Percentiles rank a stretch among this genome's conserved stretches.
These are phyloP conservation scores for Odontomyia ornata DNA, from an alignment of 2,888 invertebrate genomes.

Conservation along the genomic window DNA sequence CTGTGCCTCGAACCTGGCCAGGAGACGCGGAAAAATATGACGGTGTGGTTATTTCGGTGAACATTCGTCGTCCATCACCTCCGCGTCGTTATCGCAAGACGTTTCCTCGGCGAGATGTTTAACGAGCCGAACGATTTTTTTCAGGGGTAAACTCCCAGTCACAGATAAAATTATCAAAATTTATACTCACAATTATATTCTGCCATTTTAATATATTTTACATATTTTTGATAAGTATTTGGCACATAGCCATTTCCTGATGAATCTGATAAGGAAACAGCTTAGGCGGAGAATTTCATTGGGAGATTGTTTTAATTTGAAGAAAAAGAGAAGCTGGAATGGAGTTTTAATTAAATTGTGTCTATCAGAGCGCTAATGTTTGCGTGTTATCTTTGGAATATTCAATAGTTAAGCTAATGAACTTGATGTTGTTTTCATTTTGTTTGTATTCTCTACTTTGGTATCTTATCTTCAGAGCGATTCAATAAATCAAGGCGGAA, in stretches of 20 bases:
- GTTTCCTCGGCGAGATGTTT: neutral
- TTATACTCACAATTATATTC: conserved; percentile 25
- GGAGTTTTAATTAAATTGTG: neutral
- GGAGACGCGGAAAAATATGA: neutral
- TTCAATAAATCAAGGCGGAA: no score
- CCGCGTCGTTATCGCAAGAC: neutral
- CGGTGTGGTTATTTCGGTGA: conserved; percentile 1
- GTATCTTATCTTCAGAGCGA: no score
- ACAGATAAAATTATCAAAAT: conserved; percentile 27
- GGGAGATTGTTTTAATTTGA: neutral
- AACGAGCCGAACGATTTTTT: conserved; percentile 32
- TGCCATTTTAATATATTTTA: conserved; percentile 6
- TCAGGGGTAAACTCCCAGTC: neutral
- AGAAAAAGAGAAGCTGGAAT: neutral
- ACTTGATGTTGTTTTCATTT: no score
- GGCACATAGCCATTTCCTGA: neutral
- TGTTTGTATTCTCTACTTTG: no score
- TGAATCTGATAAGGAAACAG: neutral
- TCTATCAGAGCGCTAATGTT: neutral
- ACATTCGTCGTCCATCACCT: neutral
- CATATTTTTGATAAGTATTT: conserved; percentile 2
- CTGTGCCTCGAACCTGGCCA: neutral
- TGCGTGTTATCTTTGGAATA: neutral
- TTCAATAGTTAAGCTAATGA: no score
- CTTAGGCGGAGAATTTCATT: neutral